phyloP scores from a whole-genome alignment of 2,113 vertebrate species.

The Hydrochoerus hydrochaeris region DNA sequence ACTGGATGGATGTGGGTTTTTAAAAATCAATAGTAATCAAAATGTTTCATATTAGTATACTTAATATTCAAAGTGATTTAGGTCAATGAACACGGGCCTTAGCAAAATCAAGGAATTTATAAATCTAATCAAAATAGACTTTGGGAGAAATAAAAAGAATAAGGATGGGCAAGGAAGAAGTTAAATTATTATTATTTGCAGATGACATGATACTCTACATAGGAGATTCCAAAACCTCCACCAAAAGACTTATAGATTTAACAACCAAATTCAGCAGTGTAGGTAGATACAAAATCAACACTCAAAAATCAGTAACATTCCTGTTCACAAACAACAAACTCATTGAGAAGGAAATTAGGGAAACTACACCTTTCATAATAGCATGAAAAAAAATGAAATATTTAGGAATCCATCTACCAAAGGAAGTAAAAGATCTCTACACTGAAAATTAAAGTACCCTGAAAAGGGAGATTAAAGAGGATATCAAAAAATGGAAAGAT shows the following conservation, averaged over 20 bases:
- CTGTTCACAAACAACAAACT: neutral
- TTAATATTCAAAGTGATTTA: neutral
- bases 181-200: neutral
- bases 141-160: neutral
- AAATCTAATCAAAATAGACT: constrained; percentile 9
- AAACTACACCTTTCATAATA: neutral
- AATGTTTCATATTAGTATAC: constrained; percentile 22
- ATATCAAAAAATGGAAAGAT: neutral
- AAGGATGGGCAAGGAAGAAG: neutral
- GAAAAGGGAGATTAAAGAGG: neutral
- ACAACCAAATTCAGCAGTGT: neutral
- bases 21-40: neutral
- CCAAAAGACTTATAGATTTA: neutral
- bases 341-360: neutral
- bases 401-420: neutral
- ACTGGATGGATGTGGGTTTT: neutral
- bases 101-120: neutral
- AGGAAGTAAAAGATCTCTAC: neutral
- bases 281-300: neutral
- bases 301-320: neutral
- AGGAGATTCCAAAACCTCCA: neutral
- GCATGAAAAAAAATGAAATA: neutral
- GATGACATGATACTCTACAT: neutral
- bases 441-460: neutral
- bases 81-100: constrained; percentile 4